Evolutionary conservation across 2,113 vertebrate species (phyloP).

Genomic region (Maccullochella peelii): DNA sequence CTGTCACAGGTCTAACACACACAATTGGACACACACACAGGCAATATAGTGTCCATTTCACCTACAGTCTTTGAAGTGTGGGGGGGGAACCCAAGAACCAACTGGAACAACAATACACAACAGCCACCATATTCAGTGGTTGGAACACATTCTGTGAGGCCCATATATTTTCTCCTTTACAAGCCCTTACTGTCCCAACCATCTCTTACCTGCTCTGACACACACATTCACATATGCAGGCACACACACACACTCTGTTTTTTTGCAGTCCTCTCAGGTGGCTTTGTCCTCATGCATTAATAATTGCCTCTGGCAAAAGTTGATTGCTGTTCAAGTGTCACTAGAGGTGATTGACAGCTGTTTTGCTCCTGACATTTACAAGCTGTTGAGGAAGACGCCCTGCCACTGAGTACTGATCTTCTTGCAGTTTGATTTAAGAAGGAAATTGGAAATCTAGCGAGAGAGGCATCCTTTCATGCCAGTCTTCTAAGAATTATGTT

Average conservation of each 20-base stretch:
- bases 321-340: slow-evolving; percentile 54
- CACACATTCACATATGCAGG: background rate
- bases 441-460: slow-evolving; percentile 19
- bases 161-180: background rate
- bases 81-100: background rate
- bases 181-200: background rate
- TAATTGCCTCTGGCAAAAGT: slow-evolving; percentile 42
- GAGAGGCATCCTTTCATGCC: background rate
- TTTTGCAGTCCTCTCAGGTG: slow-evolving; percentile 41
- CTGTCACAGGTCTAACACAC: background rate
- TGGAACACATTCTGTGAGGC: background rate
- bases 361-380: slow-evolving; percentile 65
- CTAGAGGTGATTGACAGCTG: slow-evolving; percentile 57
- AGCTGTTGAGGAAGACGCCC: slow-evolving; percentile 43
- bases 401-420: slow-evolving; percentile 20
- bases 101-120: background rate
- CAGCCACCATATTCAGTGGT: background rate
- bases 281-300: slow-evolving; percentile 37
- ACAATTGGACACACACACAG: background rate
- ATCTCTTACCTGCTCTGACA: background rate
- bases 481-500: slow-evolving; percentile 12
- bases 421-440: slow-evolving; percentile 39
- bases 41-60: background rate
- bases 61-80: background rate
- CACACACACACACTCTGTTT: background rate